Conservation (phyloP, 2,888 invertebrate genomes). For the Atrina japonica region DNA sequence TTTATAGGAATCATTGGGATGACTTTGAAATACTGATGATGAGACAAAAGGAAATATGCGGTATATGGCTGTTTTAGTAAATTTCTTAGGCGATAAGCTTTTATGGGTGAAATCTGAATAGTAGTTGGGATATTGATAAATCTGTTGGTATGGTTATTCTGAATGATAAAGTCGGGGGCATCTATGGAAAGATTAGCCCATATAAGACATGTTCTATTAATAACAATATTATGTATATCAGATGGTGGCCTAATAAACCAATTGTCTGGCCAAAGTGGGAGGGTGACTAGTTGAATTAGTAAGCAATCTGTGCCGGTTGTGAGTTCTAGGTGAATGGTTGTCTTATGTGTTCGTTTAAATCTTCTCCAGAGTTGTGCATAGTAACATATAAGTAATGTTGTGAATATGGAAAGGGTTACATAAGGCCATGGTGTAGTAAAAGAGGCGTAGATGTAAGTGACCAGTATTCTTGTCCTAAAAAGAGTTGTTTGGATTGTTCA, state of each 20-base stretch:
- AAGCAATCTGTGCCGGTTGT: conserved; percentile 14
- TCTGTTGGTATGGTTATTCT: conserved; percentile 8
- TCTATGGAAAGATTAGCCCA: not conserved
- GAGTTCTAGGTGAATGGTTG: conserved; percentile 10
- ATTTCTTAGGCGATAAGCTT: not conserved
- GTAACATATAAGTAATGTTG: conserved; percentile 13
- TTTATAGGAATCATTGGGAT: conserved; percentile 3
- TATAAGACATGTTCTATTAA: not conserved
- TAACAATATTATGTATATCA: not conserved
- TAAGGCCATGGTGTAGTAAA: conserved; percentile 14
- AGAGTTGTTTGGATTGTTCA: not conserved
- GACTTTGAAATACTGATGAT: conserved; percentile 16
- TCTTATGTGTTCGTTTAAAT: not conserved
- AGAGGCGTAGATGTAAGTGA: not conserved
- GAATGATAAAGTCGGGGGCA: not conserved
- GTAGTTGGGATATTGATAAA: not conserved
- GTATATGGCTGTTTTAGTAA: conserved; percentile 10
- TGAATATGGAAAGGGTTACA: conserved; percentile 4
- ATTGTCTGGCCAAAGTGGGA: conserved; percentile 15
- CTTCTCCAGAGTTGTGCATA: not conserved
- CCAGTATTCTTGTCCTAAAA: conserved; percentile 17
- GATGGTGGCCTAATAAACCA: conserved; percentile 15
- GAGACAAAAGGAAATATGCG: too few species aligned
- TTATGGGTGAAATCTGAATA: not conserved
- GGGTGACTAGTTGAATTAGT: not conserved